A percentile compares a stretch with the other conserved stretches of the same genome.
These are phyloP conservation scores for Rhopilema esculentum DNA, from an alignment of 30 jellyfish, hydroid and myxozoan species.

Conservation along the genomic window DNA sequence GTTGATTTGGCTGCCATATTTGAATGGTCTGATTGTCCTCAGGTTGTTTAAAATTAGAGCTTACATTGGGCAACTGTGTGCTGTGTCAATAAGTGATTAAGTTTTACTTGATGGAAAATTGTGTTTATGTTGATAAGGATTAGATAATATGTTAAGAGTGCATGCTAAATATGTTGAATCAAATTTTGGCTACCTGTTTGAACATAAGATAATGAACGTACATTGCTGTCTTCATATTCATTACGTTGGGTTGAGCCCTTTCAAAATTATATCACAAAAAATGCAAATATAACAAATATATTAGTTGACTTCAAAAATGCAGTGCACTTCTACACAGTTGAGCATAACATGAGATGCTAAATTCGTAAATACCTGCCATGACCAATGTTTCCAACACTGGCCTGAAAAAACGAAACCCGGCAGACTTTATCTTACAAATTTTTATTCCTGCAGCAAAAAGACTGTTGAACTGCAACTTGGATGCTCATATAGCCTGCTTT, in stretches of 20 bases:
- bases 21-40: background rate
- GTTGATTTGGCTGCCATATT: too few relatives aligned
- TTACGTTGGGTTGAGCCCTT: too few relatives aligned
- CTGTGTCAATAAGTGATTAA: background rate
- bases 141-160: too few relatives aligned
- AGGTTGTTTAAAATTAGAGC: background rate
- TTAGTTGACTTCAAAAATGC: constrained; percentile 45
- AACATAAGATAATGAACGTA: too few relatives aligned
- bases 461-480: constrained; percentile 33
- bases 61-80: background rate
- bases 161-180: too few relatives aligned
- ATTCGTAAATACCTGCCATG: constrained; percentile 50
- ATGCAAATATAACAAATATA: too few relatives aligned
- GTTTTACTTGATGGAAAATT: background rate
- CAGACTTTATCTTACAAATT: constrained; percentile 55
- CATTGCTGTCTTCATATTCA: too few relatives aligned
- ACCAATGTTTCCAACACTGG: constrained; percentile 16
- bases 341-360: constrained; percentile 14
- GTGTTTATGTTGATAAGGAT: too few relatives aligned
- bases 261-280: too few relatives aligned
- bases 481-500: constrained; percentile 24
- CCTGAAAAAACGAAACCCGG: constrained; percentile 14
- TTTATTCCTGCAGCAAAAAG: constrained; percentile 57
- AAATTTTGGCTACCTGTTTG: too few relatives aligned
- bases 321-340: constrained; percentile 30